Evolutionary conservation across 2,888 invertebrate species (phyloP).

Genomic region (Sesia apiformis): DNA sequence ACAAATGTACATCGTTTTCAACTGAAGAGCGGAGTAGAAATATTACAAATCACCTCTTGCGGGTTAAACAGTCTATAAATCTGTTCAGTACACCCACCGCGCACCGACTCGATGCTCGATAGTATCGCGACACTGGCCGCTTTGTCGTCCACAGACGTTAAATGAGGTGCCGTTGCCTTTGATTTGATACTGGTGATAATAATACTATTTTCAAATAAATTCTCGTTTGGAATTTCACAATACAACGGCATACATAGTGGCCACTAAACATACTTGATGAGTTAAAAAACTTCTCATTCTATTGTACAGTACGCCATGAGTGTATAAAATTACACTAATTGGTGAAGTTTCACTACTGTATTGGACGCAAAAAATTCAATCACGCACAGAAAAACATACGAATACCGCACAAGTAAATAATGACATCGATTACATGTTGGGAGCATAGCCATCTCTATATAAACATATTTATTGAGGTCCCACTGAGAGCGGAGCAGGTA

Average conservation of each 20-base stretch:
- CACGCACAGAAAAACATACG: conserved; percentile 11
- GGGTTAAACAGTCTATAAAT: conserved; percentile 27
- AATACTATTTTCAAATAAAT: too few species aligned
- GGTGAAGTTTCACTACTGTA: neutral
- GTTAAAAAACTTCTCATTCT: too few species aligned
- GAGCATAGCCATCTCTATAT: conserved; percentile 48
- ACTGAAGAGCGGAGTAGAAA: conserved; percentile 12
- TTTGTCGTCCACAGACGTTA: conserved; percentile 35
- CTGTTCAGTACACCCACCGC: neutral
- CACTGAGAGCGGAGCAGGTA: neutral
- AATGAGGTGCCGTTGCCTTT: conserved; percentile 40
- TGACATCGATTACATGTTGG: conserved; percentile 52
- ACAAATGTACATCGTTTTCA: too few species aligned
- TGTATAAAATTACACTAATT: neutral
- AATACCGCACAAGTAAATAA: conserved; percentile 38
- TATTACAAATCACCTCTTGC: conserved; percentile 59
- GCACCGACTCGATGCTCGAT: conserved; percentile 17
- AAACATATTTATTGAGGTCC: conserved; percentile 33
- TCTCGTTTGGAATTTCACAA: too few species aligned
- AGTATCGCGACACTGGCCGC: conserved; percentile 44
- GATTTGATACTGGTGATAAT: too few species aligned
- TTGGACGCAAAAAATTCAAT: conserved; percentile 5
- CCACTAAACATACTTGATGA: too few species aligned
- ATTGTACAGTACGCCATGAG: too few species aligned
- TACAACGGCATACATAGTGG: too few species aligned